phyloP scores from a whole-genome alignment of 2,113 vertebrate genomes.

The Zosterops borbonicus region DNA sequence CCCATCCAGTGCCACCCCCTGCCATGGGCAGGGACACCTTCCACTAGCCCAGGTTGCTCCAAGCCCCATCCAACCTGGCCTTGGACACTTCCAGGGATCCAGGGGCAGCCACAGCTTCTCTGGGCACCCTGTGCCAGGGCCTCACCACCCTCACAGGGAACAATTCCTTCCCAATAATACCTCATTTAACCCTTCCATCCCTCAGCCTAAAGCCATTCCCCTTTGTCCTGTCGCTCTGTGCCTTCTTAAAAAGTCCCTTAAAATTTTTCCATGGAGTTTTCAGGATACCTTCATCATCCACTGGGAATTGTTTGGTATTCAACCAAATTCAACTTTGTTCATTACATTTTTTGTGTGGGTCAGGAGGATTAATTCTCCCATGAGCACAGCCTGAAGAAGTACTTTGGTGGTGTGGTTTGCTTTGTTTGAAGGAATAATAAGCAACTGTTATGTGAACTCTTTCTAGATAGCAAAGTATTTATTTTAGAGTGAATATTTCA shows the following conservation, averaged over 20 bases:
- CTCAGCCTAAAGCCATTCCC: background rate
- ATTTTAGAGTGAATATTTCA: background rate
- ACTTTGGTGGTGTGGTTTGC: background rate
- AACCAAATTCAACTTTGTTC: too few relatives aligned
- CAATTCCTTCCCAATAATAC: background rate
- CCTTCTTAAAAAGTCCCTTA: background rate
- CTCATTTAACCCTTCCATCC: background rate
- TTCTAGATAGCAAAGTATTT: background rate
- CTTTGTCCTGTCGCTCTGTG: background rate
- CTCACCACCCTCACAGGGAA: fast-evolving
- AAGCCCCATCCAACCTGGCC: fast-evolving
- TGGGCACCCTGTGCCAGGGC: background rate
- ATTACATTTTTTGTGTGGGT: background rate
- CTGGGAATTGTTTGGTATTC: background rate
- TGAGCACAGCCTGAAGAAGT: background rate
- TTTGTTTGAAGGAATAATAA: background rate
- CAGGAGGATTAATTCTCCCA: background rate
- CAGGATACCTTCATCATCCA: background rate
- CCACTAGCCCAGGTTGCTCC: fast-evolving
- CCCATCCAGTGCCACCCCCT: background rate
- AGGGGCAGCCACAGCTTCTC: background rate
- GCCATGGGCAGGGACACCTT: background rate
- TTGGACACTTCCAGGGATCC: background rate
- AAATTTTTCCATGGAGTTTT: background rate
- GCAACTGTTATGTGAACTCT: background rate